Evolutionary conservation across 2,797 vertebrate genomes (phyloP), one percentile per base, ranked within the genome.

Genomic region (Eremophila alpestris): DNA sequence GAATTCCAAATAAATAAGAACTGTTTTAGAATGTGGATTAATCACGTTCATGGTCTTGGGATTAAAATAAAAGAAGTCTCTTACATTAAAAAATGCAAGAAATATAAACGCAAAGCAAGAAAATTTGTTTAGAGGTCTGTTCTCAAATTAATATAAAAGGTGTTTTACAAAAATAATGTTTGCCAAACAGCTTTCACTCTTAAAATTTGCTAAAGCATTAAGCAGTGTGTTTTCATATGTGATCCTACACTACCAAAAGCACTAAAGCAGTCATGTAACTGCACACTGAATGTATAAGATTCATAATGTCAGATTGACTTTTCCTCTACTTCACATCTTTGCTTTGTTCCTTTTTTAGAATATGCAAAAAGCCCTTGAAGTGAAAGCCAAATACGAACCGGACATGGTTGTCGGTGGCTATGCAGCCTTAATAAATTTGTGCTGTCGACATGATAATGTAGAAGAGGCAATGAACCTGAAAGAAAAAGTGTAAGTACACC

Each of bases 391-490:
- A 96, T 95, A 99, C 32, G 98, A 98, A 97, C 96, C 97, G 9
- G 97, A 98, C 84, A 98, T 99, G 98, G 97, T 96, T 73, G 58
- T 95, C 18, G 97, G 97, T 83, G 65, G 96, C 86, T 99, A 99
- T 85, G 98, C 98, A 88, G 80, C 87, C 94, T 98, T 99, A 96
- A 98, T 99, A 98, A 97, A 95, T 97, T 94, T 98, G 89, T 99
- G 99, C 98, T 99, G 99, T 98, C 98, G 97, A 91, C 98, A 98
- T 60, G 97, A 98, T 98, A 98, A 99, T 74, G 96, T 97, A 87
- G 98, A 99, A 64, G 99, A 99, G 91, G 99, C 99, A 71, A 93
- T 99, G 97, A 98, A 98, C 98, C 98, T 99, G 97, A 99, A 99
- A 98, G 98, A 97, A 92, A 99, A 99, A 97, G 80, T 99, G 99